Conservation (phyloP, 2,113 vertebrate species). For the Chionomys nivalis region DNA sequence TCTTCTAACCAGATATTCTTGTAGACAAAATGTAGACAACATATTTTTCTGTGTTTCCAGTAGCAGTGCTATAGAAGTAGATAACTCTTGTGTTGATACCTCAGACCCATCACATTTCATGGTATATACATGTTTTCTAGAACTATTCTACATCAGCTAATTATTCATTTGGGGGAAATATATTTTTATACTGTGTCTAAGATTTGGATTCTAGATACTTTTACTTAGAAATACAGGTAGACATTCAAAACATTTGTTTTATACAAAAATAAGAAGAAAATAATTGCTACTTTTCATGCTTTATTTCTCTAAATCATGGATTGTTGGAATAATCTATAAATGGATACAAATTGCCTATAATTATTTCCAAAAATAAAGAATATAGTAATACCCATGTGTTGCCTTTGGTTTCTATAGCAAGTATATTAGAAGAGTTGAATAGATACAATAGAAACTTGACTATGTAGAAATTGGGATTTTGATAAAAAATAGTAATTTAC, state of each 20-base stretch:
- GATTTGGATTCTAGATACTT: neutral
- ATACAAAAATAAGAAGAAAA: neutral
- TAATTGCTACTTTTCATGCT: neutral
- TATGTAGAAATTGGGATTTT: neutral
- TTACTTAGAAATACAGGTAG: neutral
- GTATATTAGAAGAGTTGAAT: neutral
- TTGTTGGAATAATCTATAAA: accelerated
- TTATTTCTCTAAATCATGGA: neutral
- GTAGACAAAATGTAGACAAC: neutral
- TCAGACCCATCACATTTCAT: neutral
- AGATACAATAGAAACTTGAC: neutral
- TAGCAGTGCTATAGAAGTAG: neutral
- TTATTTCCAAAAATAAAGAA: neutral
- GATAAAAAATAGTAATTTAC: neutral
- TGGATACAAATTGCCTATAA: neutral
- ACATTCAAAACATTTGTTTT: neutral
- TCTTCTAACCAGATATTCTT: neutral
- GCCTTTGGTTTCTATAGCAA: neutral
- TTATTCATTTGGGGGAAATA: neutral
- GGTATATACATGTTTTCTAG: neutral
- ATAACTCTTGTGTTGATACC: neutral
- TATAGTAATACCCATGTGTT: neutral
- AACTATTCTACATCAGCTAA: neutral
- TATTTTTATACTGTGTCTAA: neutral
- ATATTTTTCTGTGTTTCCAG: neutral